A percentile compares a stretch with the other conserved stretches of the same genome.
Evolutionary conservation across 2,797 vertebrate genomes (phyloP).

Genomic region (Pelochelys cantorii): DNA sequence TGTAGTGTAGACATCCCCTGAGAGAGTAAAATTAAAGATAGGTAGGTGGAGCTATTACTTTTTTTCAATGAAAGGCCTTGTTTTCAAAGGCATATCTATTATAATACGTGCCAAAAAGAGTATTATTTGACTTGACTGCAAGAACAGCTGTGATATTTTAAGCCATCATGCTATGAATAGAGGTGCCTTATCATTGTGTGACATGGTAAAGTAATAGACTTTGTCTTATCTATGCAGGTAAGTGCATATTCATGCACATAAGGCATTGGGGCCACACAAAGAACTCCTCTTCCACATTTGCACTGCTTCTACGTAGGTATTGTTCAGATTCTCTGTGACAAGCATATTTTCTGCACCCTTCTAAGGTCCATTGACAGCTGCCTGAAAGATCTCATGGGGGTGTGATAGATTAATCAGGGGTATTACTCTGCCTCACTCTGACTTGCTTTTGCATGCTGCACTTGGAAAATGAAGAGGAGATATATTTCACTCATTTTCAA

Average conservation of each 20-base stretch:
- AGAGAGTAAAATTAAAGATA: not conserved
- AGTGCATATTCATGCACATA: fast-evolving
- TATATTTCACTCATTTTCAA: not conserved
- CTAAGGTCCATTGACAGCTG: not conserved
- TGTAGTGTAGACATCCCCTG: too few relatives aligned
- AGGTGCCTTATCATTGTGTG: not conserved
- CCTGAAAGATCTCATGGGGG: not conserved
- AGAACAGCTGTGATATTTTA: not conserved
- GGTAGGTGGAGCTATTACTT: not conserved
- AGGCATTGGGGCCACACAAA: not conserved
- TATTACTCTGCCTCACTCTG: not conserved
- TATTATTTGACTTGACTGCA: not conserved
- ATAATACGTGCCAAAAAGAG: not conserved
- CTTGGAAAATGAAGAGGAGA: not conserved
- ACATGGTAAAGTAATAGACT: not conserved
- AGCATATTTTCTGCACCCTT: not conserved
- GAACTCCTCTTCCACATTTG: fast-evolving
- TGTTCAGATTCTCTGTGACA: not conserved
- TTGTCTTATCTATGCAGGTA: fast-evolving
- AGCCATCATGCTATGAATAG: fast-evolving
- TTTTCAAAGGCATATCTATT: not conserved
- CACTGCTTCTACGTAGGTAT: not conserved
- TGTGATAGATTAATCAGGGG: not conserved
- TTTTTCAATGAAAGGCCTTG: not conserved
- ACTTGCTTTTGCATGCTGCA: not conserved